Percentiles rank a stretch among this genome's conserved stretches.
phyloP scores from a whole-genome alignment of 2,113 vertebrate species.

The Psettodes erumei region DNA sequence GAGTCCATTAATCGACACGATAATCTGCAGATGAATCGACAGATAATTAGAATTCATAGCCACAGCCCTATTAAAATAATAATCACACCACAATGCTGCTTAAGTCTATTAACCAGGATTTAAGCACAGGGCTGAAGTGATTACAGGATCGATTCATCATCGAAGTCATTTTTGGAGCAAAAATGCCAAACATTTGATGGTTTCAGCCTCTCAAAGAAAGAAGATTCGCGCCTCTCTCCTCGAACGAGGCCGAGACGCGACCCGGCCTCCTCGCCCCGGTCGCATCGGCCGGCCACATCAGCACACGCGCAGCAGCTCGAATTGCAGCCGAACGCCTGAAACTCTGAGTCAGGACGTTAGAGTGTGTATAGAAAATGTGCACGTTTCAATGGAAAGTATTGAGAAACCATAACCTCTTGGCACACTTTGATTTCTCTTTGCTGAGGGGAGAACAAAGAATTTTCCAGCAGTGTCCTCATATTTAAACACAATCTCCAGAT shows the following conservation, averaged over 20 bases:
- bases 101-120: not conserved
- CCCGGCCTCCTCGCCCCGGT: constrained; percentile 14
- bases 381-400: constrained; percentile 42
- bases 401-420: constrained; percentile 33
- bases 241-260: not conserved
- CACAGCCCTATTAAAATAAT: not conserved
- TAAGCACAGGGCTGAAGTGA: too few species aligned
- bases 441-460: constrained; percentile 35
- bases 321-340: constrained; percentile 37
- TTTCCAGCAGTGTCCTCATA: constrained; percentile 38
- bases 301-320: constrained; percentile 28
- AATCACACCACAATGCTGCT: not conserved
- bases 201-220: too few species aligned
- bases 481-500: constrained; percentile 39
- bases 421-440: constrained; percentile 5
- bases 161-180: too few species aligned
- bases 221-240: too few species aligned
- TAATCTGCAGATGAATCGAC: not conserved
- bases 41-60: not conserved
- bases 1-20: not conserved
- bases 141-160: too few species aligned
- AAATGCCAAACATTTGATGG: too few species aligned
- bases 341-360: constrained; percentile 24
- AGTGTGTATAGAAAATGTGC: constrained; percentile 41
- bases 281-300: constrained; percentile 40